phyloP scores from a whole-genome alignment of 2,797 vertebrate genomes.

The Limosa lapponica region DNA sequence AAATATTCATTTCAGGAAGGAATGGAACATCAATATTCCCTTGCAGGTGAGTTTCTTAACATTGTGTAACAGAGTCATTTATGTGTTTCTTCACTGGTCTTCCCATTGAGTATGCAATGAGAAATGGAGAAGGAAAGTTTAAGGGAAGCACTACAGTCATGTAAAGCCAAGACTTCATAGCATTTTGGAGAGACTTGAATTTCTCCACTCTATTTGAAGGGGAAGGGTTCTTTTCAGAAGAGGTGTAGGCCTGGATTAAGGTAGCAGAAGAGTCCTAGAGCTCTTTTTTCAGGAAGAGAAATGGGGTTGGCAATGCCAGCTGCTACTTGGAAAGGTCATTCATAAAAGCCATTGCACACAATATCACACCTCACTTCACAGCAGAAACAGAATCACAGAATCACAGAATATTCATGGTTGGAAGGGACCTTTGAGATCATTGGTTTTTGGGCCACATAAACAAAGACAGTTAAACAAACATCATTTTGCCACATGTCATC shows the following conservation, averaged over 20 bases:
- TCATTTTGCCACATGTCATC: background rate
- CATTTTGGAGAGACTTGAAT: background rate
- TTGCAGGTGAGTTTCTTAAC: background rate
- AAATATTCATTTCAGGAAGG: background rate
- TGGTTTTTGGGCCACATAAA: background rate
- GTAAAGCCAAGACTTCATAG: background rate
- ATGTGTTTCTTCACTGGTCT: background rate
- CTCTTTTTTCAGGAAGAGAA: background rate
- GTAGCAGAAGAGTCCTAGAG: background rate
- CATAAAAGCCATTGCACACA: fast-evolving
- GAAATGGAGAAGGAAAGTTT: background rate
- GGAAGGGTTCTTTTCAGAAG: background rate
- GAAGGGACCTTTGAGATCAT: too few species aligned
- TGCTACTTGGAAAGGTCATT: background rate
- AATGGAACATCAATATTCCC: background rate
- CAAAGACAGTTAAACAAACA: background rate
- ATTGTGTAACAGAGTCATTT: background rate
- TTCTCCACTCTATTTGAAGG: background rate
- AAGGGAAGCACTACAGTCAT: background rate
- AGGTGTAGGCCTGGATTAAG: background rate
- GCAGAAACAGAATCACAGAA: background rate
- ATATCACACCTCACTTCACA: background rate
- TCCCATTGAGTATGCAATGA: background rate
- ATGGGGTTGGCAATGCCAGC: background rate
- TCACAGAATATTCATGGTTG: too few species aligned